Conservation (phyloP, 2,888 invertebrate genomes). For the Didymodactylos carnosus region DNA sequence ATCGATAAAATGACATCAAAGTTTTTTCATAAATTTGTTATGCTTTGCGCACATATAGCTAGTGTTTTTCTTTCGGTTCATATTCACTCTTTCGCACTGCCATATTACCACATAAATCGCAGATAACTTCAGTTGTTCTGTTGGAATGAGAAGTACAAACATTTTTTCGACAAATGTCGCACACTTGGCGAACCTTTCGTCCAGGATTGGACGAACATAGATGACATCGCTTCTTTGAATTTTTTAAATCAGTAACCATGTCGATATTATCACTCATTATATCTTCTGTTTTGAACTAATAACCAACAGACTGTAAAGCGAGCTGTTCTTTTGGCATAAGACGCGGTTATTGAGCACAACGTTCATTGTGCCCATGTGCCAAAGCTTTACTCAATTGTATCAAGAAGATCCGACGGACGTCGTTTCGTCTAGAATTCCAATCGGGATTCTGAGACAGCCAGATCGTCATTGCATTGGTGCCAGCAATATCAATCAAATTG, state of each 20-base stretch:
- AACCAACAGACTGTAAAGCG: background rate
- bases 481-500: background rate
- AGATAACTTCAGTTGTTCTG: background rate
- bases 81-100: too few relatives aligned
- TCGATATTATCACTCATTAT: too few relatives aligned
- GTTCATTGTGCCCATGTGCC: background rate
- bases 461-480: background rate
- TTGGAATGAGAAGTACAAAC: background rate
- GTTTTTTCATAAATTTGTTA: too few relatives aligned
- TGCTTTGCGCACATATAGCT: too few relatives aligned
- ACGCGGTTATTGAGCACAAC: background rate
- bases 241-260: too few relatives aligned
- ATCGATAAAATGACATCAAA: too few relatives aligned
- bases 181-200: background rate
- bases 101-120: background rate
- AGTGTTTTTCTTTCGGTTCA: too few relatives aligned
- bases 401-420: background rate
- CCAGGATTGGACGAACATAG: background rate
- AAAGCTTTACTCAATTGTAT: background rate
- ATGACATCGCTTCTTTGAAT: background rate
- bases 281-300: too few relatives aligned
- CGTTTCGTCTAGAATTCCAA: background rate
- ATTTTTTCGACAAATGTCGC: background rate
- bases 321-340: background rate
- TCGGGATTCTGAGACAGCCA: background rate